Conservation (phyloP, 2,797 vertebrate genomes). For the Hydrolagus colliei region DNA sequence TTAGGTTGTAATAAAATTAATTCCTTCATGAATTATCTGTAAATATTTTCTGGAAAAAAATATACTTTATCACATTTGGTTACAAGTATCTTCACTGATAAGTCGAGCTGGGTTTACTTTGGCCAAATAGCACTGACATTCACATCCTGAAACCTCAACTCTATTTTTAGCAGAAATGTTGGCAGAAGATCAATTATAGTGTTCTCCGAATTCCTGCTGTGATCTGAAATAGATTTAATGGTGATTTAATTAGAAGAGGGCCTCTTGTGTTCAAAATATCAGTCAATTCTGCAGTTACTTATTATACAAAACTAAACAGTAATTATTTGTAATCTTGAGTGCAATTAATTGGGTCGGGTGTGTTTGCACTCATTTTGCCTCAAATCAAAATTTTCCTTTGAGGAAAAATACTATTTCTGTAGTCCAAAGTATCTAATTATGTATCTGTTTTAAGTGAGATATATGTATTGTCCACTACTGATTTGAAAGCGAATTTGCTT, state of each 20-base stretch:
- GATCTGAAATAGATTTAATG: background rate
- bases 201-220: background rate
- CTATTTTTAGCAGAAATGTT: background rate
- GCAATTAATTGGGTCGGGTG: background rate
- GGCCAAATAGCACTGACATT: background rate
- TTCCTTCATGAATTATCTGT: no score
- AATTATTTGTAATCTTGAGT: slow-evolving; percentile 13
- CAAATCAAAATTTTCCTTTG: background rate
- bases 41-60: background rate
- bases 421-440: background rate
- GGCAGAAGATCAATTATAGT: background rate
- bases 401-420: slow-evolving; percentile 1
- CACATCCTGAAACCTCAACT: background rate
- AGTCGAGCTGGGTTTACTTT: background rate
- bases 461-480: slow-evolving; percentile 11
- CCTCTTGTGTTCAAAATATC: slow-evolving; percentile 28
- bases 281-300: slow-evolving; percentile 3
- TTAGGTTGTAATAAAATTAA: no score
- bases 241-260: background rate
- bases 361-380: background rate
- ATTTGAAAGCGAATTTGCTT: slow-evolving; percentile 23
- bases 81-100: background rate
- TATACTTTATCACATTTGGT: background rate
- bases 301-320: slow-evolving; percentile 12
- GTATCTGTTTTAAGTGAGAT: background rate